Conservation (phyloP, 2,113 vertebrate species). For the Marcusenius ussheri region DNA sequence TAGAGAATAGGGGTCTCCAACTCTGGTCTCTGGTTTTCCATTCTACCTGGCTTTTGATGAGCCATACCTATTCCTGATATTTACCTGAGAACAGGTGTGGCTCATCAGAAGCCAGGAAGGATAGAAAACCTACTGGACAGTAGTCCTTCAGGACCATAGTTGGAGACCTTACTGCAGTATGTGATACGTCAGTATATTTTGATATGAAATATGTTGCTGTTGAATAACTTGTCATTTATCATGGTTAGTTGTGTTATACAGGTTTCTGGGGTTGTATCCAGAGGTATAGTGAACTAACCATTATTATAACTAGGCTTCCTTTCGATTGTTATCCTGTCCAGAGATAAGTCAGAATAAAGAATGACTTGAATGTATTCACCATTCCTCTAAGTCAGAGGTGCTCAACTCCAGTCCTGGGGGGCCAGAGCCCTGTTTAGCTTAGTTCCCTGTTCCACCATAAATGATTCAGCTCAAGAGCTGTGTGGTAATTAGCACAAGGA, state of each 20-base stretch:
- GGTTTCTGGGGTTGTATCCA: not conserved
- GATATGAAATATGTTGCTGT: not conserved
- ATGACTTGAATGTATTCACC: not conserved
- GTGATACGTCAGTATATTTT: not conserved
- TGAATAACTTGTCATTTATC: not conserved
- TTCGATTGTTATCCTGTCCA: not conserved
- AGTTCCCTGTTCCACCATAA: too few species aligned
- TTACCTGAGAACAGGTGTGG: not conserved
- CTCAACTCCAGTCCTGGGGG: too few species aligned
- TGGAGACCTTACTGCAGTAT: not conserved
- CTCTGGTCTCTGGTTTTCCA: not conserved
- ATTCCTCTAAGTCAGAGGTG: not conserved
- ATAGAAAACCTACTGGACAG: not conserved
- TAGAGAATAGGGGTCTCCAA: not conserved
- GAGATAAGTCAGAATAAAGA: not conserved
- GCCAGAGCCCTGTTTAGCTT: too few species aligned
- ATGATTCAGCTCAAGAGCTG: too few species aligned
- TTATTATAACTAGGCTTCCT: not conserved
- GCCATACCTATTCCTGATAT: not conserved
- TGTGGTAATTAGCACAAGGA: not conserved
- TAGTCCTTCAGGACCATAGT: not conserved
- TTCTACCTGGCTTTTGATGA: not conserved
- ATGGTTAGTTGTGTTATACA: not conserved
- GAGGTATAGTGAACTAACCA: not conserved
- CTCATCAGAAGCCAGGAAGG: not conserved